These are phyloP conservation scores for Eurytoma adleriae DNA, from an alignment of 2,888 invertebrate species.

Conservation along the genomic window DNA sequence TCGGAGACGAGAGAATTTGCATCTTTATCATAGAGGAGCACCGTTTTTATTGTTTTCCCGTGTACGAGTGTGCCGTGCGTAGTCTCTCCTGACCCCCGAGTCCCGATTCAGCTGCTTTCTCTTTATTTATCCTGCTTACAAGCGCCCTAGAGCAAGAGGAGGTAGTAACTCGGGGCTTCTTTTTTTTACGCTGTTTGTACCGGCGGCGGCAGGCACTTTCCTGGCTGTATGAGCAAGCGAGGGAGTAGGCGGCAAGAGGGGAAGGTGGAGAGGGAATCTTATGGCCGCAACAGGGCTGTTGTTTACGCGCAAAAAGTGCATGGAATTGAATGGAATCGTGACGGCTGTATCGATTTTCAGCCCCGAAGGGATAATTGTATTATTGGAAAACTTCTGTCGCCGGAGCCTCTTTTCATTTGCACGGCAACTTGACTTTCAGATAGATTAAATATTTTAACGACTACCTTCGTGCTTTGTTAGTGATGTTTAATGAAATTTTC, in stretches of 20 bases:
- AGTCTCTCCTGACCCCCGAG: neutral
- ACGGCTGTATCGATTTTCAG: conserved; percentile 3
- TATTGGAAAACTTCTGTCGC: no score
- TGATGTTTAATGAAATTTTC: no score
- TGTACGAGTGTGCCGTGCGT: neutral
- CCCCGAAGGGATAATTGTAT: neutral
- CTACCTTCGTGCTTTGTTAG: no score
- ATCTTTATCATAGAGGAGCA: conserved; percentile 27
- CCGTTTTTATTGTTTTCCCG: conserved; percentile 22
- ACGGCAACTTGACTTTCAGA: no score
- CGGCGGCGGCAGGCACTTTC: conserved; percentile 3
- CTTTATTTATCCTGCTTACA: conserved; percentile 24
- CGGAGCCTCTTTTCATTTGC: no score
- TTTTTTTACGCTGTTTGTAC: conserved; percentile 2
- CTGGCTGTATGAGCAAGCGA: neutral
- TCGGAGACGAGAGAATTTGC: conserved; percentile 7
- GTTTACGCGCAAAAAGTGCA: conserved; percentile 27
- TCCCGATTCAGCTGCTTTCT: conserved; percentile 25
- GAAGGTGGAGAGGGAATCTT: neutral
- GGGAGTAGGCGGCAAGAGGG: neutral
- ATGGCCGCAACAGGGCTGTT: conserved; percentile 22
- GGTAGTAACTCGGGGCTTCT: neutral
- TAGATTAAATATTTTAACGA: no score
- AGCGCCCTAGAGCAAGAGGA: neutral
- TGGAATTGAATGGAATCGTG: conserved; percentile 33